phyloP scores from a whole-genome alignment of 2,113 vertebrate genomes.

The Oncorhynchus tshawytscha region DNA sequence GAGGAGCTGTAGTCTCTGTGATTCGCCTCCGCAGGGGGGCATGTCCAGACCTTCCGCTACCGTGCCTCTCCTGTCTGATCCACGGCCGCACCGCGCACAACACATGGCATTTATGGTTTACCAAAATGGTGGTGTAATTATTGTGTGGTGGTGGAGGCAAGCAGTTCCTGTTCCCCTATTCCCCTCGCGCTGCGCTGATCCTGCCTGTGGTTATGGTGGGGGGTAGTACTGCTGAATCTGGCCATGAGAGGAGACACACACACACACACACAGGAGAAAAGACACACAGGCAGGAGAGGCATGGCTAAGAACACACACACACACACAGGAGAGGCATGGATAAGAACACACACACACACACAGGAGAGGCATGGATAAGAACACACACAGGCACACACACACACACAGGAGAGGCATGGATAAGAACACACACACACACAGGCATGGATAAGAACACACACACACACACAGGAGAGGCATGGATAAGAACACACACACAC shows the following conservation, averaged over 20 bases:
- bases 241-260: constrained; percentile 43
- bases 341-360: too few species aligned
- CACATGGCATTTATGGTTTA: constrained; percentile 86
- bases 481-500: too few species aligned
- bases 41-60: constrained; percentile 74
- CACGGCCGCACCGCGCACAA: constrained; percentile 65
- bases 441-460: too few species aligned
- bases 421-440: too few species aligned
- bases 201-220: constrained; percentile 93
- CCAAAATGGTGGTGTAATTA: constrained; percentile 96
- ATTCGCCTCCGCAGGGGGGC: constrained; percentile 73
- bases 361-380: too few species aligned
- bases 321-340: too few species aligned
- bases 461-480: too few species aligned
- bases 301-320: too few species aligned
- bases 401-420: too few species aligned
- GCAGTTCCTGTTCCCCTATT: constrained; percentile 83
- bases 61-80: constrained; percentile 81
- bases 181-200: constrained; percentile 83
- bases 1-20: constrained; percentile 71
- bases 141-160: constrained; percentile 89
- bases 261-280: neutral
- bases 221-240: constrained; percentile 76
- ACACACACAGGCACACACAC: too few species aligned
- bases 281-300: too few species aligned